Evolutionary conservation across 2,888 invertebrate genomes (phyloP).

Genomic region (Eristalinus sepulchralis): DNA sequence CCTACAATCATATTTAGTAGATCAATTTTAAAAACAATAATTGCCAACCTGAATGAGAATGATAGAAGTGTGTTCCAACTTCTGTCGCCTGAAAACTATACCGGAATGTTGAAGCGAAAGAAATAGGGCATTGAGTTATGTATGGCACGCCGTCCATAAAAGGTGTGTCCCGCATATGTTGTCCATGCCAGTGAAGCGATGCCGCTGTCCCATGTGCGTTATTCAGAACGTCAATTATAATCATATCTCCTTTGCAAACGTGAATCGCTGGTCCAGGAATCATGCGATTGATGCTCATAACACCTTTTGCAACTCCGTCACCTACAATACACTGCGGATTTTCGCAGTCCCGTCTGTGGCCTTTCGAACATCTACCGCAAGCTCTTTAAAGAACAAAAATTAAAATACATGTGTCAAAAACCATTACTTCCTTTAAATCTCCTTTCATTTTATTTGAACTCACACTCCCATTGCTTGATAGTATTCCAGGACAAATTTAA

Average conservation of each 20-base stretch:
- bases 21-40: background rate
- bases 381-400: conserved; percentile 76
- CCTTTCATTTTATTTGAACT: conserved; percentile 67
- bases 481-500: conserved; percentile 80
- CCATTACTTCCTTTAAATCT: background rate
- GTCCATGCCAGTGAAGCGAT: conserved; percentile 94
- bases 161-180: conserved; percentile 87
- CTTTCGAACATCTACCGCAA: conserved; percentile 80
- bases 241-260: conserved; percentile 90
- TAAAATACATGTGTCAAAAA: background rate
- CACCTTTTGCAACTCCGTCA: conserved; percentile 81
- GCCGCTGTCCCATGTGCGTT: conserved; percentile 88
- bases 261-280: conserved; percentile 82
- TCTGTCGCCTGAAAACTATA: conserved; percentile 87
- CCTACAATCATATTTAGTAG: conserved; percentile 79
- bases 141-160: conserved; percentile 93
- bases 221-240: conserved; percentile 91
- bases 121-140: conserved; percentile 91
- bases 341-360: conserved; percentile 79
- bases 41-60: conserved; percentile 83
- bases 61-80: conserved; percentile 91
- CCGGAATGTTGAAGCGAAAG: conserved; percentile 85
- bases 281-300: conserved; percentile 81
- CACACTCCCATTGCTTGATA: conserved; percentile 80
- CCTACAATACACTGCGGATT: conserved; percentile 82